Evolutionary conservation across 1,140 invertebrate species (phyloP).

Genomic region (Episyrphus balteatus): DNA sequence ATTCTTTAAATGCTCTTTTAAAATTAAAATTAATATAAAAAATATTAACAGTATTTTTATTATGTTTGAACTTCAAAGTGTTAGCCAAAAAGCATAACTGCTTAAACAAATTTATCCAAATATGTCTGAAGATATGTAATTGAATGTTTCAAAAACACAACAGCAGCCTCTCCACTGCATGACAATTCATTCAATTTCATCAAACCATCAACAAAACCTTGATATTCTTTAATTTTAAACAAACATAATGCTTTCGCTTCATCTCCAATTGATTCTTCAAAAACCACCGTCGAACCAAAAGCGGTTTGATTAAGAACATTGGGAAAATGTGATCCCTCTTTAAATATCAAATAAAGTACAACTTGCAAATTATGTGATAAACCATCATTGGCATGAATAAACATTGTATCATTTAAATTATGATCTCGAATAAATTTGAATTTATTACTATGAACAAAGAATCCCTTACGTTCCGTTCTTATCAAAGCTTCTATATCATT

Average conservation of each 20-base stretch:
- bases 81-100: too few relatives aligned
- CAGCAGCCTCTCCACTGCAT: constrained; percentile 14
- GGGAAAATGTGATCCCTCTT: constrained; percentile 23
- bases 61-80: too few relatives aligned
- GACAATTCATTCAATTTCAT: constrained; percentile 13
- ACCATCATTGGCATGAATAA: constrained; percentile 33
- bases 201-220: constrained; percentile 13
- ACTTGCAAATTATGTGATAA: constrained; percentile 38
- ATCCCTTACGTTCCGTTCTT: constrained; percentile 20
- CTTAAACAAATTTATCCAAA: neutral
- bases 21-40: too few relatives aligned
- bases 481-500: constrained; percentile 37
- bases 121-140: constrained; percentile 18
- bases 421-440: constrained; percentile 42
- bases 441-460: constrained; percentile 27
- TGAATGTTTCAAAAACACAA: constrained; percentile 24
- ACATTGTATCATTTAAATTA: constrained; percentile 37
- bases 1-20: too few relatives aligned
- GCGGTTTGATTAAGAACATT: constrained; percentile 33
- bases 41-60: too few relatives aligned
- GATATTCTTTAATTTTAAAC: constrained; percentile 24
- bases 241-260: constrained; percentile 17
- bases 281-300: constrained; percentile 23
- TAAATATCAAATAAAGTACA: constrained; percentile 35
- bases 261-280: constrained; percentile 15